Percentiles rank a stretch among this genome's conserved stretches.
These are phyloP conservation scores for Pardalotus punctatus DNA, from an alignment of 2,113 vertebrate genomes.

Conservation along the genomic window DNA sequence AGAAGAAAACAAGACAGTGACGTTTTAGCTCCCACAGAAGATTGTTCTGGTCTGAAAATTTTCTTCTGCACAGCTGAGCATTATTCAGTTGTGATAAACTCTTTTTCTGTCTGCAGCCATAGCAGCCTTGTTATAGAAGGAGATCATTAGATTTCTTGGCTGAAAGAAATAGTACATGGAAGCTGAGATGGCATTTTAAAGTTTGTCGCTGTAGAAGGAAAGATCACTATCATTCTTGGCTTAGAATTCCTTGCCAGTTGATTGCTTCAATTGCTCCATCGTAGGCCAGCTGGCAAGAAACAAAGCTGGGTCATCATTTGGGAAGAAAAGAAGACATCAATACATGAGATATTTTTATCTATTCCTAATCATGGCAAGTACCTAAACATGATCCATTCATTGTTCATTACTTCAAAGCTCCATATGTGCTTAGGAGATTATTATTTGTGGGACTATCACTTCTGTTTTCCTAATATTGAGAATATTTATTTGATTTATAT, in stretches of 20 bases:
- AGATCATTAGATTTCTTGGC: neutral
- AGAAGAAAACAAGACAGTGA: neutral
- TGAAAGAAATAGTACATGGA: neutral
- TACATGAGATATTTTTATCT: neutral
- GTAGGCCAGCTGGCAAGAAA: neutral
- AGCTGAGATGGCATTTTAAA: conserved; percentile 10
- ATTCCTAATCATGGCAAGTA: neutral
- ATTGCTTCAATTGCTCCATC: neutral
- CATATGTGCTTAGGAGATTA: neutral
- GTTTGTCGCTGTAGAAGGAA: conserved; percentile 1
- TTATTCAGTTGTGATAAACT: neutral
- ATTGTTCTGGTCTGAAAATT: neutral
- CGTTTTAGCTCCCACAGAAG: neutral
- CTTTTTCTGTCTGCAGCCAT: neutral
- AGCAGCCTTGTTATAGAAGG: neutral
- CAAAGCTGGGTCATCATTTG: neutral
- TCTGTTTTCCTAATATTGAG: neutral
- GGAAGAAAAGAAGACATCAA: neutral
- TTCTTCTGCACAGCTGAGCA: neutral
- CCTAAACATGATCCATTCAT: neutral
- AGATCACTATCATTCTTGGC: neutral
- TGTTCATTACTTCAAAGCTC: neutral
- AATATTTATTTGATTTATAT: neutral
- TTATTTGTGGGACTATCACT: neutral
- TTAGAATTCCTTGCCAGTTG: neutral